These are phyloP conservation scores for Platerodrilus igneus DNA, from an alignment of 2,888 invertebrate species.

Conservation along the genomic window DNA sequence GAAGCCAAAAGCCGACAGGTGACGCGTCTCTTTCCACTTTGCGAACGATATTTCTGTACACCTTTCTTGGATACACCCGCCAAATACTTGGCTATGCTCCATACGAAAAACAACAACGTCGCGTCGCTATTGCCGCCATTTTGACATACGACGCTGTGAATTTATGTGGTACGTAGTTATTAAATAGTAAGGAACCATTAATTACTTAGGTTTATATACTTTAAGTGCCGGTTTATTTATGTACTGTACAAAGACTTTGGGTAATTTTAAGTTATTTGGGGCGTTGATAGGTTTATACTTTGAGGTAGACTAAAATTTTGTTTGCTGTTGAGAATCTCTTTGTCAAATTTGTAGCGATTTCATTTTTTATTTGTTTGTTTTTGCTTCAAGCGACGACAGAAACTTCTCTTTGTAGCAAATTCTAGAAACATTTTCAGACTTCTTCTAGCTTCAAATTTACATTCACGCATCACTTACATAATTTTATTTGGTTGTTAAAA, in stretches of 20 bases:
- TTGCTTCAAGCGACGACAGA: too few relatives aligned
- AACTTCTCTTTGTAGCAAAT: too few relatives aligned
- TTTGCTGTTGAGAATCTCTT: too few relatives aligned
- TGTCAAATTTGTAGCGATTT: too few relatives aligned
- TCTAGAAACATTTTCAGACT: too few relatives aligned
- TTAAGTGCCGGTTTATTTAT: conserved; percentile 36
- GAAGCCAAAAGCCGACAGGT: conserved; percentile 38
- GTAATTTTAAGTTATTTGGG: conserved; percentile 22
- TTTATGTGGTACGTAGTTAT: conserved; percentile 42
- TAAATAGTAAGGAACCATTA: conserved; percentile 41
- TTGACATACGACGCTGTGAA: conserved; percentile 38
- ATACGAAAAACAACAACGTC: conserved; percentile 39
- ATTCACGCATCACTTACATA: too few relatives aligned
- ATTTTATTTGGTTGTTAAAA: too few relatives aligned
- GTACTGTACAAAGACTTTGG: too few relatives aligned
- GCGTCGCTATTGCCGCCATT: conserved; percentile 35
- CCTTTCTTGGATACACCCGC: conserved; percentile 35
- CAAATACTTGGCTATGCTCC: conserved; percentile 39
- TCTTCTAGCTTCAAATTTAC: too few relatives aligned
- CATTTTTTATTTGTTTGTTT: too few relatives aligned
- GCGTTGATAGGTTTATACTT: conserved; percentile 23
- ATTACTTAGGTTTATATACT: conserved; percentile 39
- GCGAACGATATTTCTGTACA: conserved; percentile 37
- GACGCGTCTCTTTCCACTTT: conserved; percentile 35
- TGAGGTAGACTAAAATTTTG: too few relatives aligned